Conservation (phyloP, 1,140 invertebrate genomes). For the Contarinia nasturtii region DNA sequence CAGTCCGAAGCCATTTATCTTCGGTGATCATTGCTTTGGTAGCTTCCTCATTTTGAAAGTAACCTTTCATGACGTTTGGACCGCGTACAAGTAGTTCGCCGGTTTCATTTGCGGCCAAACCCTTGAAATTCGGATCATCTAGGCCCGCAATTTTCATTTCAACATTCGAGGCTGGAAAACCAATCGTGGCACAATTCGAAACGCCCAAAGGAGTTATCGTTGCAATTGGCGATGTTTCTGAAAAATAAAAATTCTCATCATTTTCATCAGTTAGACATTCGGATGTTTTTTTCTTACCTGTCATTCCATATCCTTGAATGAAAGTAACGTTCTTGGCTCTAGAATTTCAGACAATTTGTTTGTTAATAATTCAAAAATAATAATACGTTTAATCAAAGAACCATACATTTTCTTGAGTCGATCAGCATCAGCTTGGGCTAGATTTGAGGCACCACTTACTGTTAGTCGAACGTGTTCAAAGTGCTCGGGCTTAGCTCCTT, state of each 20-base stretch:
- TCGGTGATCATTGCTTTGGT: constrained; percentile 39
- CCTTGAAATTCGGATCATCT: constrained; percentile 28
- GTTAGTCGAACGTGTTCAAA: neutral
- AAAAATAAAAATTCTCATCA: too few species aligned
- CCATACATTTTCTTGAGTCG: constrained; percentile 28
- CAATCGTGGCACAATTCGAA: constrained; percentile 30
- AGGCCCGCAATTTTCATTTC: constrained; percentile 35
- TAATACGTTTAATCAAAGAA: neutral
- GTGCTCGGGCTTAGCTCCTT: neutral
- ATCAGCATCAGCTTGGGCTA: constrained; percentile 35
- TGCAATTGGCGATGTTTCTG: constrained; percentile 30
- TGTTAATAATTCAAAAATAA: neutral
- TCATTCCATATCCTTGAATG: constrained; percentile 13
- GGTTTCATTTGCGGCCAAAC: constrained; percentile 2
- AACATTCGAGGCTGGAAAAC: constrained; percentile 33
- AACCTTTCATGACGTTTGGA: constrained; percentile 44
- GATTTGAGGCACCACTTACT: constrained; percentile 34
- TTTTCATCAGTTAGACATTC: too few species aligned
- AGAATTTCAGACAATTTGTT: neutral
- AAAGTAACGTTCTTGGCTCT: constrained; percentile 14
- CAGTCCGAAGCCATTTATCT: constrained; percentile 57
- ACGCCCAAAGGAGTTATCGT: constrained; percentile 10
- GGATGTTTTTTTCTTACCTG: too few species aligned
- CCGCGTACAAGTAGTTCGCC: constrained; percentile 44
- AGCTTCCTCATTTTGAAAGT: constrained; percentile 47